These are phyloP conservation scores for Ascidia mentula DNA, from an alignment of 23 tunicate genomes.

Conservation along the genomic window DNA sequence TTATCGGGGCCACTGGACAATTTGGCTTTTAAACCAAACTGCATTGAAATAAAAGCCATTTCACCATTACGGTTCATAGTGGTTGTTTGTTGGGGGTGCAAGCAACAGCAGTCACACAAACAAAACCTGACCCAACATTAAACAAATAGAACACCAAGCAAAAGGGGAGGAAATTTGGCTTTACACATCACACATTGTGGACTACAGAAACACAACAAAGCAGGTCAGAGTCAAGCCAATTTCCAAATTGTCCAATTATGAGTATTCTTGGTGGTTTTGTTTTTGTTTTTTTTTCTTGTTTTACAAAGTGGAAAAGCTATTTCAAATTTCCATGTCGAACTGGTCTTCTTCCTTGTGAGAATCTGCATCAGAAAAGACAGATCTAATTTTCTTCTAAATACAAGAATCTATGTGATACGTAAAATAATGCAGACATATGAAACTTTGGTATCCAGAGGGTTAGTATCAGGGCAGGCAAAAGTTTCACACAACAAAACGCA, in stretches of 20 bases:
- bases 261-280: background rate
- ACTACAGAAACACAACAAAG: constrained; percentile 1
- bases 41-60: too few relatives aligned
- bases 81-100: too few relatives aligned
- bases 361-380: constrained; percentile 23
- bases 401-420: too few relatives aligned
- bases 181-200: background rate
- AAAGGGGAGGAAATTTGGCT: background rate
- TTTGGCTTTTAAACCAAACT: too few relatives aligned
- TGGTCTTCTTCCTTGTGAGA: constrained; percentile 47
- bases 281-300: background rate
- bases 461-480: background rate
- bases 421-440: too few relatives aligned
- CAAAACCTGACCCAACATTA: background rate
- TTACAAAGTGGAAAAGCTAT: background rate
- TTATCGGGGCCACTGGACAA: too few relatives aligned
- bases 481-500: background rate
- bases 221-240: background rate
- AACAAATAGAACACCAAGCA: constrained; percentile 3
- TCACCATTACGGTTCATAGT: too few relatives aligned
- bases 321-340: constrained; percentile 57
- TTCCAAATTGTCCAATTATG: constrained; percentile 1
- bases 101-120: background rate
- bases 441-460: background rate
- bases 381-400: too few relatives aligned